Percentiles rank a stretch among this genome's conserved stretches.
Evolutionary conservation across 2,113 vertebrate species (phyloP).

Genomic region (Leucopternis melanops): DNA sequence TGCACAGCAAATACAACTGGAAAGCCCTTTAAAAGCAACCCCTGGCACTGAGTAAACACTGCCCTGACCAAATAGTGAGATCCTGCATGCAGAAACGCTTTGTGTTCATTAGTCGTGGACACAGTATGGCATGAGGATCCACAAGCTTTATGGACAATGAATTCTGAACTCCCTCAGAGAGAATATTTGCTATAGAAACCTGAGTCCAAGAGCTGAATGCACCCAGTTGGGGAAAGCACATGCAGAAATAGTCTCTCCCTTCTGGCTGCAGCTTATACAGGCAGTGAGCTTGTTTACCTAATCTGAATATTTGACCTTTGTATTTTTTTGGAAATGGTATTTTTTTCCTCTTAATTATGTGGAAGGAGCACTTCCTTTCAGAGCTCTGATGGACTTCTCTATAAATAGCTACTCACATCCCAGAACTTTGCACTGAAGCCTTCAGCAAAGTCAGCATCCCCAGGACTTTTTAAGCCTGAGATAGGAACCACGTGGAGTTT

Average conservation of each 20-base stretch:
- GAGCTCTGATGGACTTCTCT: constrained; percentile 46
- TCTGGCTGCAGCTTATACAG: neutral
- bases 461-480: constrained; percentile 70
- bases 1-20: neutral
- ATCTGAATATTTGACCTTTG: constrained; percentile 53
- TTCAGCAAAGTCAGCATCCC: constrained; percentile 79
- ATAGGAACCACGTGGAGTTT: constrained; percentile 67
- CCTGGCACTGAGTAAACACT: neutral
- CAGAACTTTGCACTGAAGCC: constrained; percentile 58
- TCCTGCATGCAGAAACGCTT: neutral
- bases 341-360: constrained; percentile 25
- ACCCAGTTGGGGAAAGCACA: neutral
- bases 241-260: neutral
- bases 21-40: neutral
- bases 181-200: neutral
- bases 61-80: neutral
- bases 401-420: constrained; percentile 68
- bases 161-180: neutral
- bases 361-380: constrained; percentile 17
- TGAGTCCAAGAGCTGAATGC: neutral
- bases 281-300: constrained; percentile 32
- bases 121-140: neutral
- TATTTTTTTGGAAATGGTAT: constrained; percentile 11
- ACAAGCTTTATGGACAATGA: neutral
- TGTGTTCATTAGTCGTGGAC: neutral